phyloP scores from a whole-genome alignment of 2,113 vertebrate genomes.

The Murina feae region DNA sequence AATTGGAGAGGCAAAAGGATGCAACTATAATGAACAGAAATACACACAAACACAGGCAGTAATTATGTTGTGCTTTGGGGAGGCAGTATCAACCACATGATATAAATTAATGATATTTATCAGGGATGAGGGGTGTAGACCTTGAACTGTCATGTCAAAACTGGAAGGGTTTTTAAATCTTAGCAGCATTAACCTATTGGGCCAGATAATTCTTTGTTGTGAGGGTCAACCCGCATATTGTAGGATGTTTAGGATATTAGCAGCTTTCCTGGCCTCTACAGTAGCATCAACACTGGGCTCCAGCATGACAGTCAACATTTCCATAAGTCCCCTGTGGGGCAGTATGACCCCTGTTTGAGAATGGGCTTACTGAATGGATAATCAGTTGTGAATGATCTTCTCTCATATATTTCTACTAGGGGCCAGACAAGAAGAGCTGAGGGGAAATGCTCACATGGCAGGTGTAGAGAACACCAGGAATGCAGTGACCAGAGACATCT shows the following conservation, averaged over 20 bases:
- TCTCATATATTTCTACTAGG: background rate
- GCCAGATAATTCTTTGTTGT: background rate
- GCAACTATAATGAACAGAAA: conserved; percentile 48
- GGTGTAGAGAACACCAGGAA: background rate
- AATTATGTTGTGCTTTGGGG: conserved; percentile 17
- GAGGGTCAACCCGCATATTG: background rate
- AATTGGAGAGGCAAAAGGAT: conserved; percentile 20
- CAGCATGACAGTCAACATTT: background rate
- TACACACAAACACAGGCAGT: background rate
- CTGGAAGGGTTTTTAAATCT: background rate
- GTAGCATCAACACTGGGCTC: background rate
- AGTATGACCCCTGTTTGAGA: background rate
- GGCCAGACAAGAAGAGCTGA: background rate
- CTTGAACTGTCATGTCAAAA: conserved; percentile 35
- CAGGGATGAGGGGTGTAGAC: background rate
- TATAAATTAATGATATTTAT: conserved; percentile 17
- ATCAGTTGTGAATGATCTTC: background rate
- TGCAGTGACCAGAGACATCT: background rate
- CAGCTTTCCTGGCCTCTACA: background rate
- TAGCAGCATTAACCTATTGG: background rate
- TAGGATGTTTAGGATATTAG: background rate
- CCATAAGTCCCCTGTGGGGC: background rate
- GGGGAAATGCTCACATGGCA: background rate
- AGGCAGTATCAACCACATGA: background rate
- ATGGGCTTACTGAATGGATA: background rate